A percentile compares a stretch with the other conserved stretches of the same genome.
Evolutionary conservation across 2,113 vertebrate species (phyloP).

Genomic region (Equus quagga): DNA sequence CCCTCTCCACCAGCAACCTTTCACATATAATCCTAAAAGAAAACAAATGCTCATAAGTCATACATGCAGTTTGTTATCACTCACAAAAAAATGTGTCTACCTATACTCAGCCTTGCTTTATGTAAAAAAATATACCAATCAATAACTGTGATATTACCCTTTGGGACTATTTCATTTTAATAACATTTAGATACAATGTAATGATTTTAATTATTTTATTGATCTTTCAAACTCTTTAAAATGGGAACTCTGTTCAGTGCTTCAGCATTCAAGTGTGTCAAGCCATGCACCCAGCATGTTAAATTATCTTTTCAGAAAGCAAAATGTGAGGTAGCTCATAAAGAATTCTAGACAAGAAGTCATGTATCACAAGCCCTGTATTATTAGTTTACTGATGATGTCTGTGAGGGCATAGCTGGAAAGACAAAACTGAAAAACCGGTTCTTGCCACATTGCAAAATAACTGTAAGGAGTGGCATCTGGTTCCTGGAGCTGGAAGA

Average conservation of each 20-base stretch:
- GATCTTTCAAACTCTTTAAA: constrained; percentile 42
- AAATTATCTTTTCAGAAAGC: constrained; percentile 42
- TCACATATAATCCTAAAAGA: neutral
- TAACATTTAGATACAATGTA: constrained; percentile 1
- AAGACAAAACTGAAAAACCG: constrained; percentile 53
- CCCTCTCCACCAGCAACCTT: neutral
- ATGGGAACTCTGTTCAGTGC: neutral
- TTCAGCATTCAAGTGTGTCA: neutral
- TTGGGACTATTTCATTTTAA: constrained; percentile 5
- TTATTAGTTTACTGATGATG: constrained; percentile 31
- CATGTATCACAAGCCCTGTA: neutral
- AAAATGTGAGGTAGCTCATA: constrained; percentile 52
- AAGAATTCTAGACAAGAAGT: neutral
- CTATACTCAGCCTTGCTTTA: neutral
- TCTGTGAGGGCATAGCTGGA: neutral
- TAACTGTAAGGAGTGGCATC: constrained; percentile 18
- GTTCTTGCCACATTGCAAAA: constrained; percentile 65
- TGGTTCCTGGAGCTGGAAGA: constrained; percentile 53
- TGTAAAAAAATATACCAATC: constrained; percentile 7
- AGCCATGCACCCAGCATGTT: neutral
- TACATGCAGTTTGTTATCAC: neutral
- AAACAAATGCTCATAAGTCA: neutral
- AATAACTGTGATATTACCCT: neutral
- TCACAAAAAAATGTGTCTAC: neutral
- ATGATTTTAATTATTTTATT: constrained; percentile 50